These are phyloP conservation scores for Panzeria rudis DNA, from an alignment of 2,888 invertebrate genomes.

Conservation along the genomic window DNA sequence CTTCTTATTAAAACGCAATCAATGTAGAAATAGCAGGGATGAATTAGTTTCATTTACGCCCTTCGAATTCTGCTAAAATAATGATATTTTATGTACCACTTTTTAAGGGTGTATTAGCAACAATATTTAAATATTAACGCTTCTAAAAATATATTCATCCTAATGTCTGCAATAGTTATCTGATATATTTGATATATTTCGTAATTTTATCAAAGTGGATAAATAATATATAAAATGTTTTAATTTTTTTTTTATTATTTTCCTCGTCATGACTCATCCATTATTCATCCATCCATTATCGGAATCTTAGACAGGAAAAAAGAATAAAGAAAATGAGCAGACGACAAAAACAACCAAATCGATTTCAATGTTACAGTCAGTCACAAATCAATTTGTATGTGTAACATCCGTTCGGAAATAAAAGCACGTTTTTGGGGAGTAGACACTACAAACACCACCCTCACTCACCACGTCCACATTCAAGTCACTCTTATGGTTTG, in stretches of 20 bases:
- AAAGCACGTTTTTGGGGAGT: slow-evolving; percentile 55
- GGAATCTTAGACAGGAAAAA: slow-evolving; percentile 22
- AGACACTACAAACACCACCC: slow-evolving; percentile 10
- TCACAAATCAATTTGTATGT: slow-evolving; percentile 61
- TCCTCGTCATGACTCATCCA: slow-evolving; percentile 47
- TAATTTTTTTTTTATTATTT: slow-evolving; percentile 10
- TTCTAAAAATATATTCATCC: neutral
- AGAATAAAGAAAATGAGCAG: slow-evolving; percentile 2
- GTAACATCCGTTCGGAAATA: slow-evolving; percentile 67
- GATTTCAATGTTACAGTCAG: slow-evolving; percentile 46
- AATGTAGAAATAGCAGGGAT: slow-evolving; percentile 35
- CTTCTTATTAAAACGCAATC: slow-evolving; percentile 56
- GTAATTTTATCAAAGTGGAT: neutral
- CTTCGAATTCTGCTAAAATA: slow-evolving; percentile 11
- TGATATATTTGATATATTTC: slow-evolving; percentile 31
- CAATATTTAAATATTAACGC: slow-evolving; percentile 1
- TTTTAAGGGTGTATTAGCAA: slow-evolving; percentile 38
- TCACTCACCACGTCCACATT: neutral
- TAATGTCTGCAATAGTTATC: neutral
- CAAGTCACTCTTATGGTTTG: neutral
- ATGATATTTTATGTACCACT: neutral
- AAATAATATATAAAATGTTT: slow-evolving; percentile 16
- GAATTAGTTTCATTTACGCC: slow-evolving; percentile 43
- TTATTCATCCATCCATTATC: slow-evolving; percentile 27
- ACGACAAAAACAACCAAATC: slow-evolving; percentile 30